Conservation (phyloP, 2,888 invertebrate genomes). For the Campaea margaritaria region DNA sequence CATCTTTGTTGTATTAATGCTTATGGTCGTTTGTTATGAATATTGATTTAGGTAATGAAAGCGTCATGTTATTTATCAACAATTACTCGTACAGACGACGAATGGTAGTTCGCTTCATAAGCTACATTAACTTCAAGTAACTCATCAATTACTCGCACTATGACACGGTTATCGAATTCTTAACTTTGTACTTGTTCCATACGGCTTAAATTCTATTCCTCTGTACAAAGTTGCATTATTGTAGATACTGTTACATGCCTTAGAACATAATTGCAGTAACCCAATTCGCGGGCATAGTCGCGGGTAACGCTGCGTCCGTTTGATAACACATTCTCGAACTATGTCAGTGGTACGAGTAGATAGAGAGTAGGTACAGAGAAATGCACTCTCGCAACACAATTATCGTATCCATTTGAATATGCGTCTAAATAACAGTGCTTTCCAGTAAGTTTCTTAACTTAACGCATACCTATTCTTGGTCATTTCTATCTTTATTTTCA, state of each 20-base stretch:
- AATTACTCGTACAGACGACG: no score
- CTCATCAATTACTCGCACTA: slow-evolving; percentile 12
- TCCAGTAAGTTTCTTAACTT: neutral
- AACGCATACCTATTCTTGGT: neutral
- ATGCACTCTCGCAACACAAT: slow-evolving; percentile 35
- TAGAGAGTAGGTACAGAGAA: slow-evolving; percentile 42
- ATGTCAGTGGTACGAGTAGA: slow-evolving; percentile 49
- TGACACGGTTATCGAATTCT: slow-evolving; percentile 17
- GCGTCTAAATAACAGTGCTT: neutral
- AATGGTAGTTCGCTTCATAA: no score
- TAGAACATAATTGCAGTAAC: slow-evolving; percentile 72
- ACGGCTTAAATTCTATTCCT: neutral
- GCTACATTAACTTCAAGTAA: neutral
- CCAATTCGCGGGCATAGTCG: slow-evolving; percentile 71
- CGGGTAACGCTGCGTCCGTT: slow-evolving; percentile 66
- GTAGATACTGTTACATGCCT: slow-evolving; percentile 48
- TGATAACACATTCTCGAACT: slow-evolving; percentile 65
- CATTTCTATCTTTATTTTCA: neutral
- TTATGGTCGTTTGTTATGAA: no score
- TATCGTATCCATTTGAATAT: slow-evolving; percentile 24
- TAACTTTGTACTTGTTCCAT: slow-evolving; percentile 10
- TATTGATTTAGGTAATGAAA: no score
- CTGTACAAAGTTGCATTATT: slow-evolving; percentile 27
- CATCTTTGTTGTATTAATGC: no score
- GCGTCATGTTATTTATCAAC: no score